Conservation (phyloP, 2,888 invertebrate genomes). For the Trissolcus brochymenae region DNA sequence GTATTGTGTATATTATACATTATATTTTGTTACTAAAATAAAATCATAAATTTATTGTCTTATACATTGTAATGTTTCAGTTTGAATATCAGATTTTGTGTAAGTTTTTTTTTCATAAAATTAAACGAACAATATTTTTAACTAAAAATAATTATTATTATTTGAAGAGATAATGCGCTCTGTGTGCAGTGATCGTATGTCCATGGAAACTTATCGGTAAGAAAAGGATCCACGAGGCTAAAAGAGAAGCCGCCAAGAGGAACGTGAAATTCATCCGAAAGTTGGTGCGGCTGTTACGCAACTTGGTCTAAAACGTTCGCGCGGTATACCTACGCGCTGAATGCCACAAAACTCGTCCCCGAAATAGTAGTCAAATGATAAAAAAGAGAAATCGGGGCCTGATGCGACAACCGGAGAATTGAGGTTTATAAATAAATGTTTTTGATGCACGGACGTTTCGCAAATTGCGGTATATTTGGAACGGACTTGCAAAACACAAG, state of each 20-base stretch:
- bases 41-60: too few relatives aligned
- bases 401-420: constrained; percentile 16
- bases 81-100: too few relatives aligned
- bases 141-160: too few relatives aligned
- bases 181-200: constrained; percentile 9
- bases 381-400: constrained; percentile 49
- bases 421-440: constrained; percentile 34
- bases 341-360: constrained; percentile 41
- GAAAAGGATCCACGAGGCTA: constrained; percentile 25
- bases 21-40: too few relatives aligned
- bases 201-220: constrained; percentile 27
- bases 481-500: constrained; percentile 32
- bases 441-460: constrained; percentile 25
- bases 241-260: constrained; percentile 39
- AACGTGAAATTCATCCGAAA: constrained; percentile 52
- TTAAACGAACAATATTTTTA: too few relatives aligned
- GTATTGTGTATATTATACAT: too few relatives aligned
- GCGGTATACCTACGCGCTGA: constrained; percentile 32
- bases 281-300: constrained; percentile 49
- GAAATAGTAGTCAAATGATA: constrained; percentile 40
- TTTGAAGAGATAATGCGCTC: constrained; percentile 27
- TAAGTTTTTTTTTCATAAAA: too few relatives aligned
- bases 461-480: constrained; percentile 41
- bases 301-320: constrained; percentile 39
- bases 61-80: too few relatives aligned